Conservation (phyloP, 2,113 vertebrate species). For the Drymodes brunneopygia region DNA sequence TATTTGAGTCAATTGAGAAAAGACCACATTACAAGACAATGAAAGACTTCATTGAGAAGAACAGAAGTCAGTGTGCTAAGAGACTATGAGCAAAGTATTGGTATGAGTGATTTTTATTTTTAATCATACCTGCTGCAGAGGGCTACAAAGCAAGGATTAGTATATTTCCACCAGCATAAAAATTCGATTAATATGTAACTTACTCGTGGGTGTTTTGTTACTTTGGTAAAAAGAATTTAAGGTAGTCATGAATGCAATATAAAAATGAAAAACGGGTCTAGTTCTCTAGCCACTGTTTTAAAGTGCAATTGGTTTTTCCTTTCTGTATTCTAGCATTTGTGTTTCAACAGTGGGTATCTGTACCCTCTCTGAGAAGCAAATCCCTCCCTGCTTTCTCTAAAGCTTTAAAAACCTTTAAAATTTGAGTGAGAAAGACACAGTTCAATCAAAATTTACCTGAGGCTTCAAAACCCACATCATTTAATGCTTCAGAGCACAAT, state of each 20-base stretch:
- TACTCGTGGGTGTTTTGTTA: neutral
- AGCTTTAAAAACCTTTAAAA: neutral
- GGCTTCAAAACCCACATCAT: neutral
- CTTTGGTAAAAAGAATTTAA: conserved; percentile 18
- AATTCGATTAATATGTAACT: conserved; percentile 20
- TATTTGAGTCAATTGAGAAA: conserved; percentile 59
- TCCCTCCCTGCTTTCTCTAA: neutral
- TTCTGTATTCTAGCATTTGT: neutral
- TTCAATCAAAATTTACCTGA: neutral
- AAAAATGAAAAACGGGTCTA: neutral
- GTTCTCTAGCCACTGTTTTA: neutral
- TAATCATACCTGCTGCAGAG: neutral
- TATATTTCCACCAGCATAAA: neutral
- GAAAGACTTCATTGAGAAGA: conserved; percentile 47
- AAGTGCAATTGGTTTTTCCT: neutral
- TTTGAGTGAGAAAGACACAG: neutral
- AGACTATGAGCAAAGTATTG: neutral
- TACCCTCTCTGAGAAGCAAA: neutral
- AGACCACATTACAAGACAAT: conserved; percentile 35
- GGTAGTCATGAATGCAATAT: neutral
- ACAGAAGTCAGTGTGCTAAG: neutral
- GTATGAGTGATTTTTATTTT: neutral
- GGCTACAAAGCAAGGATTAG: neutral
- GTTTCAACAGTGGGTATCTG: neutral
- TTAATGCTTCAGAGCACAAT: neutral